A percentile compares a stretch with the other conserved stretches of the same genome.
Evolutionary conservation across 2,888 invertebrate genomes (phyloP).

Genomic region (Stratiomys singularior): DNA sequence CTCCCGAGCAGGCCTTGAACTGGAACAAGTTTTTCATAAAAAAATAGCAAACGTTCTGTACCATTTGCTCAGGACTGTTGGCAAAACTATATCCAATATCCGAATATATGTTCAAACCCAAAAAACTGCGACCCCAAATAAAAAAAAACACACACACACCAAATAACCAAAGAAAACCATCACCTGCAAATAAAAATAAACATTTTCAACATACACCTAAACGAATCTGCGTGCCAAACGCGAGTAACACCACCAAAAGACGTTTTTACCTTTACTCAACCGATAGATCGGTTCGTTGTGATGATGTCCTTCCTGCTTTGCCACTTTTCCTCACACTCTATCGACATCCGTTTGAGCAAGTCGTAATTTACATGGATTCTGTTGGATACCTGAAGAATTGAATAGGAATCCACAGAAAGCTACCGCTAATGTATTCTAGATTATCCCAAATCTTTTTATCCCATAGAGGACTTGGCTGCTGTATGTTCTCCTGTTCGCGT

Average conservation of each 20-base stretch:
- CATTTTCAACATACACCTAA: constrained; percentile 46
- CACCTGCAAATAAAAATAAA: constrained; percentile 45
- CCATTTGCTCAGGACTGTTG: no score
- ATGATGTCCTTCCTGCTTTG: constrained; percentile 18
- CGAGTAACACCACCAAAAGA: not conserved
- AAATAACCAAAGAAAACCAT: constrained; percentile 23
- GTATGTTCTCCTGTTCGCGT: constrained; percentile 41
- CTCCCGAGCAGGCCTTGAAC: no score
- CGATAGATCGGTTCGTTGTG: constrained; percentile 37
- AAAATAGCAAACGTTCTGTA: no score
- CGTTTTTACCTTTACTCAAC: not conserved
- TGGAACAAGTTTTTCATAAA: no score
- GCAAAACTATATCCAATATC: no score
- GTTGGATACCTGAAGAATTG: constrained; percentile 65
- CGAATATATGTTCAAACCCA: constrained; percentile 43
- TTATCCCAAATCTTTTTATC: constrained; percentile 62
- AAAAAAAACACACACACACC: no score
- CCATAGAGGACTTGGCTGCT: constrained; percentile 53
- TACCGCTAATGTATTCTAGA: constrained; percentile 67
- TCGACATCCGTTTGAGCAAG: constrained; percentile 48
- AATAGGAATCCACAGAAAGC: constrained; percentile 66
- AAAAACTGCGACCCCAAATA: constrained; percentile 16
- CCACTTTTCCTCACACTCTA: not conserved
- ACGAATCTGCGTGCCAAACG: constrained; percentile 17
- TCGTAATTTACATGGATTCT: constrained; percentile 66